Percentiles rank a stretch among this genome's conserved stretches.
These are phyloP conservation scores for Apantesis nais DNA, from an alignment of 2,888 invertebrate genomes.

Conservation along the genomic window DNA sequence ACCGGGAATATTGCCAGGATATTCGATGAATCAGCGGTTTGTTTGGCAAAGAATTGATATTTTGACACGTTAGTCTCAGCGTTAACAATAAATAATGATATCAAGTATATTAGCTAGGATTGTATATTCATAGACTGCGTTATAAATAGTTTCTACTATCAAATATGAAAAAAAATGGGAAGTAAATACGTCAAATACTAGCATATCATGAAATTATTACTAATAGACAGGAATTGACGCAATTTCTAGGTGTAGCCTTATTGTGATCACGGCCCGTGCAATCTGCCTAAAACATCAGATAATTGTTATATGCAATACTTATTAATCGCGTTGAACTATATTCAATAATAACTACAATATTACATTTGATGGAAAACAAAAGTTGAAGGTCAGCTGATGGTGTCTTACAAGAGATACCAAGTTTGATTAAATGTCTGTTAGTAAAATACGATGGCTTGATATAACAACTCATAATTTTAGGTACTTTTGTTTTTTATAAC, in stretches of 20 bases:
- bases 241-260: too few relatives aligned
- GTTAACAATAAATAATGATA: conserved; percentile 37
- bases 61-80: conserved; percentile 41
- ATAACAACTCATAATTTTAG: neutral
- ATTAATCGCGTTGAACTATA: neutral
- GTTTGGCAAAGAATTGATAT: conserved; percentile 63
- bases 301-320: neutral
- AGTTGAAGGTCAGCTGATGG: neutral
- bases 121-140: neutral
- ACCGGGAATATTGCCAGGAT: conserved; percentile 56
- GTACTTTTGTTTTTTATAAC: neutral
- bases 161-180: neutral
- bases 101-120: conserved; percentile 24
- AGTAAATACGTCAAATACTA: too few relatives aligned
- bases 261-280: neutral
- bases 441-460: neutral
- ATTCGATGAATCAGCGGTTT: conserved; percentile 47
- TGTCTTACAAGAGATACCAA: too few relatives aligned
- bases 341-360: neutral
- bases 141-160: conserved; percentile 1
- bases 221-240: too few relatives aligned
- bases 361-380: neutral
- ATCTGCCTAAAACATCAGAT: neutral
- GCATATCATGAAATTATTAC: too few relatives aligned
- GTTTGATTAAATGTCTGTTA: too few relatives aligned